Conservation (phyloP, 1,140 invertebrate species). For the Ectropis grisescens region DNA sequence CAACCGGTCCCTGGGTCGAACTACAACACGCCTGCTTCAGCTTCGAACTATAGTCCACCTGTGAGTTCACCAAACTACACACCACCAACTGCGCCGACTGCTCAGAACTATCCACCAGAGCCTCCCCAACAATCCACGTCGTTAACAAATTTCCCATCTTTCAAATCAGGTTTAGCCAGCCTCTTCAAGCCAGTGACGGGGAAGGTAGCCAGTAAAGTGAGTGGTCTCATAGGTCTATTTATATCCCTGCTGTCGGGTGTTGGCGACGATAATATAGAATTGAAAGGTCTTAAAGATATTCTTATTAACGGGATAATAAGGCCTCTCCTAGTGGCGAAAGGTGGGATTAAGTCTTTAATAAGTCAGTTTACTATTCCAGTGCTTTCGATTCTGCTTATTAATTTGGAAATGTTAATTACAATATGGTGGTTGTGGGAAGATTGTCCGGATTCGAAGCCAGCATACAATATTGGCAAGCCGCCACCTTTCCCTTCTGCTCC, state of each 20-base stretch:
- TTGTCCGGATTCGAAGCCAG: slow-evolving; percentile 14
- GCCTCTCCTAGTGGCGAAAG: slow-evolving; percentile 37
- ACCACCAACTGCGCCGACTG: too few relatives aligned
- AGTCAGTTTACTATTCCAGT: slow-evolving; percentile 48
- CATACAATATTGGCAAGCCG: slow-evolving; percentile 1
- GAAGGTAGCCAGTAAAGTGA: slow-evolving; percentile 34
- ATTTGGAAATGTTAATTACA: slow-evolving; percentile 46
- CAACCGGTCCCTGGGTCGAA: too few relatives aligned
- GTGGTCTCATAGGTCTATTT: slow-evolving; percentile 33
- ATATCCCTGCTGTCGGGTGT: slow-evolving; percentile 33
- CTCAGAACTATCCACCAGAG: too few relatives aligned
- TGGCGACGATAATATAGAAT: slow-evolving; percentile 19
- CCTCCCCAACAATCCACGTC: too few relatives aligned
- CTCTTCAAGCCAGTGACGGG: slow-evolving; percentile 28
- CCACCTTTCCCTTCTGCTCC: slow-evolving; percentile 7
- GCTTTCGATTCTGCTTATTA: slow-evolving; percentile 43
- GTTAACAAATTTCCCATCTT: too few relatives aligned
- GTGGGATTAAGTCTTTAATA: slow-evolving; percentile 44
- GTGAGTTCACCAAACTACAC: too few relatives aligned
- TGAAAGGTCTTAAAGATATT: slow-evolving; percentile 42
- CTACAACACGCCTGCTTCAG: too few relatives aligned
- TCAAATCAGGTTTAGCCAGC: too few relatives aligned
- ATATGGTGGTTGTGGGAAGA: slow-evolving; percentile 65
- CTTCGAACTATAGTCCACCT: too few relatives aligned
- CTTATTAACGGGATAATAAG: slow-evolving; percentile 44